Base-by-base conservation (phyloP, 2,888 invertebrate genomes). In the Xylota sylvarum region DNA sequence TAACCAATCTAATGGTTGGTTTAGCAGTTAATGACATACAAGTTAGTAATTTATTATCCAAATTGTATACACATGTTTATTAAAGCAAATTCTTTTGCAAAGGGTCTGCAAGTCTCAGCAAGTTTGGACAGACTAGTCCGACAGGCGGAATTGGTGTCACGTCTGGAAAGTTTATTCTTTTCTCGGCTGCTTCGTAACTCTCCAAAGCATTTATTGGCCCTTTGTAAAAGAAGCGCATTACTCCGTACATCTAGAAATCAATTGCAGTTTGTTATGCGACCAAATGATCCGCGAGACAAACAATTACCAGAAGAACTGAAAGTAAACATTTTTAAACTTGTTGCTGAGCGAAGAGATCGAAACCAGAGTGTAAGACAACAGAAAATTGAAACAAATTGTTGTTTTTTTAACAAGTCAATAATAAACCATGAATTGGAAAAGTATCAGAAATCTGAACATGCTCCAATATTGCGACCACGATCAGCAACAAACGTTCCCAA, bases 1-100 rank as follows among this genome's bases (percentile, higher is more conserved):
- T 97, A 88, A 96, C 97, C 2, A 97, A 97, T 92, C 92, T 97
- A 46, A 94, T 97, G 92, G 96, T 97, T 40, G 97, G 97, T 89
- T 93, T 97, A 80, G 97, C 97, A 5, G 97, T 97, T 1, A 97
- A 96, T 88, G 97, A 97, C 91, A 97, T 97, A 83, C 95, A 95
- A 74, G 89, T 94, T 94, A 94, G 48, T 88, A 90, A 7, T 91
- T 91, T n/a, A n/a, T n/a, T n/a, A n/a, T n/a, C n/a, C n/a, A n/a
- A n/a, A n/a, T n/a, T 35, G 1, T 14, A 14, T 6, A 14, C 27
- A 52, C 6, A 32, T 9, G 0, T 9, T 17, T 23, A 19, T 5
- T 64, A 14, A 32, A 3, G 9, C 1, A 3, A 6, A 4, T 9
- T 10, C 17, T 48, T 58, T 52, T 7, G 19, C 23, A 55, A n/a